Percentiles rank a stretch among this genome's conserved stretches.
Conservation (phyloP, 1,140 invertebrate species). For the Alviniconcha marisindica region DNA sequence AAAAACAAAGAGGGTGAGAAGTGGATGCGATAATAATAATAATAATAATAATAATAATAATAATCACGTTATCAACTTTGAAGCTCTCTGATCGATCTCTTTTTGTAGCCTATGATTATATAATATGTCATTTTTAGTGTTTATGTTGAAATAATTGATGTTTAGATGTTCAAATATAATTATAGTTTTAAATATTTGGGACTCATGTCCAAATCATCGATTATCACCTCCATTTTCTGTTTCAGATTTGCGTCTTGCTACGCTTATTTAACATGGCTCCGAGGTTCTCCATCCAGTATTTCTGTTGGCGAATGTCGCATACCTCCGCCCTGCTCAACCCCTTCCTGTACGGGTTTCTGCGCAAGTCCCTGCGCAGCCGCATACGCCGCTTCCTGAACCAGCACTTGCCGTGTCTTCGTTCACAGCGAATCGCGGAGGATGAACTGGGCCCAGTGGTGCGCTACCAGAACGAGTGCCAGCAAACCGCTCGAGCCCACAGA, state of each 20-base stretch:
- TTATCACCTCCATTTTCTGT: background rate
- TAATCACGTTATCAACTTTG: too few relatives aligned
- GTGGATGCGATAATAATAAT: too few relatives aligned
- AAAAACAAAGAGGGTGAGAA: too few relatives aligned
- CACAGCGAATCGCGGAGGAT: background rate
- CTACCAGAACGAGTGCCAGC: background rate
- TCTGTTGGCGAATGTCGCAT: constrained; percentile 38
- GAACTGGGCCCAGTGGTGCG: background rate
- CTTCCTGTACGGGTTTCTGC: constrained; percentile 40
- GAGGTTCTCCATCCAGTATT: constrained; percentile 26
- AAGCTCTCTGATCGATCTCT: too few relatives aligned
- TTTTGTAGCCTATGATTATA: too few relatives aligned
- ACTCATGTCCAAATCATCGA: too few relatives aligned
- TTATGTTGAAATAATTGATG: too few relatives aligned
- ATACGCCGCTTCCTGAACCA: constrained; percentile 24
- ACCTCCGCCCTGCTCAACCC: constrained; percentile 24
- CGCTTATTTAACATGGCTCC: background rate
- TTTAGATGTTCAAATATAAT: too few relatives aligned
- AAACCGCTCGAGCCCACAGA: background rate
- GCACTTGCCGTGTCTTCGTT: constrained; percentile 25
- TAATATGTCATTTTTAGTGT: too few relatives aligned
- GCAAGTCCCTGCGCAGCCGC: constrained; percentile 40
- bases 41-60: too few relatives aligned
- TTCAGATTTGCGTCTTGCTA: constrained; percentile 27
- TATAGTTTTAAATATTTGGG: too few relatives aligned